Conservation (phyloP, 2,797 vertebrate genomes). For the Leuciscus waleckii region DNA sequence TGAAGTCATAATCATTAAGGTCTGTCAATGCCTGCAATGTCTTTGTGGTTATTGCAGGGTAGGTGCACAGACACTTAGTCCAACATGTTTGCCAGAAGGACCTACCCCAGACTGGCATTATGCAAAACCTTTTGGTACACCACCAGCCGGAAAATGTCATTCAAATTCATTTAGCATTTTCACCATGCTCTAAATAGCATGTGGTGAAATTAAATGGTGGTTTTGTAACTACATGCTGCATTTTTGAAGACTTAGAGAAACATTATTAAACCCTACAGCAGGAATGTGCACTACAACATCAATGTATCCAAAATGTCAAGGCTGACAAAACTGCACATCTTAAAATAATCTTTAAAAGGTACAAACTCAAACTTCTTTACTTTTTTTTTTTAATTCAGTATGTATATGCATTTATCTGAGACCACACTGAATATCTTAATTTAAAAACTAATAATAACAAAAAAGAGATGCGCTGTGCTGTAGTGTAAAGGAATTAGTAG, state of each 20-base stretch:
- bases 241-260: slow-evolving; percentile 4
- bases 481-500: background rate
- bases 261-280: background rate
- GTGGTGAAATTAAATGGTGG: slow-evolving; percentile 37
- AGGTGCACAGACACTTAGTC: background rate
- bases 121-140: slow-evolving; percentile 22
- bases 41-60: slow-evolving; percentile 28
- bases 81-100: slow-evolving; percentile 32
- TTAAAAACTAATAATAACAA: background rate
- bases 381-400: background rate
- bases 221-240: slow-evolving; percentile 26
- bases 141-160: slow-evolving; percentile 16
- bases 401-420: background rate
- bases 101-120: slow-evolving; percentile 31
- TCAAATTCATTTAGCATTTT: slow-evolving; percentile 41
- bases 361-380: background rate
- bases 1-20: background rate
- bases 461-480: background rate
- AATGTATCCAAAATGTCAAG: background rate
- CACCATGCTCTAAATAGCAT: slow-evolving; percentile 30
- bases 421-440: background rate
- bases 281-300: slow-evolving; percentile 16
- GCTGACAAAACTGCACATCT: background rate
- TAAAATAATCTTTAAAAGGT: background rate
- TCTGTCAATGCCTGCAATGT: background rate